Conservation (phyloP, 2,888 invertebrate species). For the Apamea anceps region DNA sequence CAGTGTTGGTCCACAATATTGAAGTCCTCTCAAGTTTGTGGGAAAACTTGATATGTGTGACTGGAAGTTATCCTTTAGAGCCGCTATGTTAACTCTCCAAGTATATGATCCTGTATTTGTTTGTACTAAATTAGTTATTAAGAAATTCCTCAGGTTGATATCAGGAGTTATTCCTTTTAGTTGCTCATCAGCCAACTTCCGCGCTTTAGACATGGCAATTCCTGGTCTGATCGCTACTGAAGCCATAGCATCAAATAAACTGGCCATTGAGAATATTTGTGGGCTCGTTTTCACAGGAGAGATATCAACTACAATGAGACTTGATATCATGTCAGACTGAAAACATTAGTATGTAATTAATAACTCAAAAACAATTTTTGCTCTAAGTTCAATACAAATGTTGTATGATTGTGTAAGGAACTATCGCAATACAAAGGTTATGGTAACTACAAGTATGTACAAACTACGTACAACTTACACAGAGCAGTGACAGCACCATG, state of each 20-base stretch:
- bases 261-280: constrained; percentile 91
- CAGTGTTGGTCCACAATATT: constrained; percentile 93
- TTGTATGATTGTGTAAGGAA: not conserved
- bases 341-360: constrained; percentile 62
- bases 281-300: constrained; percentile 92
- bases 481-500: constrained; percentile 95
- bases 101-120: constrained; percentile 91
- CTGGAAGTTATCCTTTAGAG: constrained; percentile 92
- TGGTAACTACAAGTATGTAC: constrained; percentile 34
- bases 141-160: constrained; percentile 92
- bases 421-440: not conserved
- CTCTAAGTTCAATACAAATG: not conserved
- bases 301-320: constrained; percentile 93
- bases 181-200: constrained; percentile 91
- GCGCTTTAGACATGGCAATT: constrained; percentile 92
- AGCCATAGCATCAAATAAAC: constrained; percentile 92
- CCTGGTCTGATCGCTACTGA: constrained; percentile 90
- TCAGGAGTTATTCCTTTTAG: constrained; percentile 90
- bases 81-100: constrained; percentile 95
- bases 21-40: constrained; percentile 82
- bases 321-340: constrained; percentile 91
- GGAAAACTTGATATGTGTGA: constrained; percentile 92
- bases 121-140: constrained; percentile 96
- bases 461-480: constrained; percentile 87
- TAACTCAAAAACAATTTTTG: not conserved